These are phyloP conservation scores for Mastacembelus armatus DNA, from an alignment of 2,797 vertebrate genomes.

Conservation along the genomic window DNA sequence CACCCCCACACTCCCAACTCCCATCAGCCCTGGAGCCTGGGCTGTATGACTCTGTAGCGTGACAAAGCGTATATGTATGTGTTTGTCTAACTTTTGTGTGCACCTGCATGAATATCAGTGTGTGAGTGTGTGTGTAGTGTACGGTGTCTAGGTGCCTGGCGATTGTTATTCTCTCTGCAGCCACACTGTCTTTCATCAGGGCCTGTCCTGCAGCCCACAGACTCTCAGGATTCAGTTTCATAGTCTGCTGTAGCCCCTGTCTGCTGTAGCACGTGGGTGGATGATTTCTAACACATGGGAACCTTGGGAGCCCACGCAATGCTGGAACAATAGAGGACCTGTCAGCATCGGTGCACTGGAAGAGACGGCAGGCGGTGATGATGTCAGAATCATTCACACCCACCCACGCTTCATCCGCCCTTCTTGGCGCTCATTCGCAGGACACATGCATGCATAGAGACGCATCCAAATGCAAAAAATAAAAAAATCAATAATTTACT, in stretches of 20 bases:
- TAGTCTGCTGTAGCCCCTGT: slow-evolving; percentile 75
- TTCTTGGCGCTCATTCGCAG: slow-evolving; percentile 39
- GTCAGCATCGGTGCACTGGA: slow-evolving; percentile 76
- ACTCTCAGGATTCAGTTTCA: slow-evolving; percentile 84
- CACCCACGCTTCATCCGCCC: slow-evolving; percentile 71
- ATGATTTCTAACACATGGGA: slow-evolving; percentile 90
- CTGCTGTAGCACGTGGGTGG: slow-evolving; percentile 86
- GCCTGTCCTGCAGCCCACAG: slow-evolving; percentile 80
- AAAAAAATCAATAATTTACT: neutral
- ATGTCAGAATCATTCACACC: slow-evolving; percentile 83
- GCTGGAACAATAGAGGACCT: slow-evolving; percentile 86
- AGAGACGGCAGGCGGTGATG: slow-evolving; percentile 74
- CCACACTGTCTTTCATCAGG: slow-evolving; percentile 88
- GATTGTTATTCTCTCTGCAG: slow-evolving; percentile 82
- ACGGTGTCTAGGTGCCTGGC: slow-evolving; percentile 76
- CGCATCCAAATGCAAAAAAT: slow-evolving; percentile 25
- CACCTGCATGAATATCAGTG: slow-evolving; percentile 28
- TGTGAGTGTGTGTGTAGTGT: slow-evolving; percentile 45
- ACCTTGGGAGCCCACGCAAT: slow-evolving; percentile 80
- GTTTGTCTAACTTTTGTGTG: slow-evolving; percentile 40
- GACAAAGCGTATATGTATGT: slow-evolving; percentile 59
- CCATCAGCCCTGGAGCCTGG: slow-evolving; percentile 61
- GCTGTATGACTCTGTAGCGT: slow-evolving; percentile 67
- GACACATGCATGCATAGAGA: slow-evolving; percentile 45
- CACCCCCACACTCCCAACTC: slow-evolving; percentile 68